Percentiles rank a stretch among this genome's conserved stretches.
These are phyloP conservation scores for Hyaena hyaena DNA, from an alignment of 2,113 vertebrate genomes.

Conservation along the genomic window DNA sequence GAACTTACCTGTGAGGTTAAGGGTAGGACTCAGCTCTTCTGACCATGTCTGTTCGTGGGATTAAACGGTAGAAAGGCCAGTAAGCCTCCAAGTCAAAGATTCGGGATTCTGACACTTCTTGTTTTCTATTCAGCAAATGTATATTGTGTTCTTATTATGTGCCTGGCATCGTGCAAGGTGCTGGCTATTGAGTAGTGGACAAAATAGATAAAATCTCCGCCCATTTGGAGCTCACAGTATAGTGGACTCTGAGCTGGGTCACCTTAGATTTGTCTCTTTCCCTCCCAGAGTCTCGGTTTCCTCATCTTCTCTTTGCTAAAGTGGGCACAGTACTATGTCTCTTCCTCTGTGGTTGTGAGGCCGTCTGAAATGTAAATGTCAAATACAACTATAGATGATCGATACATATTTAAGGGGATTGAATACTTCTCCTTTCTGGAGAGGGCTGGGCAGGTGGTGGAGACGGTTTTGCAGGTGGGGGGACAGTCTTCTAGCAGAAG, in stretches of 20 bases:
- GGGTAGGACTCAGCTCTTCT: background rate
- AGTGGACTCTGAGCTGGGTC: background rate
- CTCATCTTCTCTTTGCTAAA: background rate
- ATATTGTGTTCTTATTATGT: background rate
- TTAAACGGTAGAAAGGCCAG: background rate
- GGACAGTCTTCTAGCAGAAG: background rate
- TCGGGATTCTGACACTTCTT: background rate
- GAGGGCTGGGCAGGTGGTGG: background rate
- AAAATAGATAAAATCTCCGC: background rate
- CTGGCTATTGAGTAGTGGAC: background rate
- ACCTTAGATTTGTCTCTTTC: background rate
- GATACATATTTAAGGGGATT: background rate
- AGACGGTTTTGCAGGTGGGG: background rate
- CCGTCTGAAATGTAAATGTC: background rate
- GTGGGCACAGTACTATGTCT: background rate
- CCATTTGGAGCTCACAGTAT: background rate
- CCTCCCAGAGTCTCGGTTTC: conserved; percentile 7
- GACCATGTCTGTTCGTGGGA: background rate
- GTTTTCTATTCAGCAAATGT: background rate
- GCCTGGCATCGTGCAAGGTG: background rate
- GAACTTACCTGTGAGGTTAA: background rate
- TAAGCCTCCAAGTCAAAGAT: background rate
- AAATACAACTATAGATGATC: background rate
- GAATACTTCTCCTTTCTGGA: background rate
- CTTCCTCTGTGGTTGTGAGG: background rate